Evolutionary conservation across 2,113 vertebrate species (phyloP), one percentile per base, ranked within the genome.

Genomic region (Triplophysa tibetana): DNA sequence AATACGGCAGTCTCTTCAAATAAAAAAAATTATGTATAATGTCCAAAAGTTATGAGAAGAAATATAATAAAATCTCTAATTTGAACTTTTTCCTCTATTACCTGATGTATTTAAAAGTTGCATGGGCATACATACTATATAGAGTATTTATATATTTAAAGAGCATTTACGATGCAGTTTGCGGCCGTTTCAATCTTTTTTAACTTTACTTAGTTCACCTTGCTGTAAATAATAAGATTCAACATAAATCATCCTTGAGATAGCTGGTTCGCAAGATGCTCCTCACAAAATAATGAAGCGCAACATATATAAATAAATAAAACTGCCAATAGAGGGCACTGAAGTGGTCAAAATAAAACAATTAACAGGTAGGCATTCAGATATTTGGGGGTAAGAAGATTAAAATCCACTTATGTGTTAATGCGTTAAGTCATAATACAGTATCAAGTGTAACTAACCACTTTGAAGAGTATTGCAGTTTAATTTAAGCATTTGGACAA

Each of bases 261-360:
- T 56, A 9, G 19, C 19, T 58, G 52, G 1, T 70, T 12, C 38
- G 45, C 45, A 72, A 5, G 5, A n/a, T 16, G 17, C 19, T 8
- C 2, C 0, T 60, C 4, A 12, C 1, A 65, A 2, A 23, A 2
- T 3, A 41, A 68, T 52, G 23, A 21, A 68, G 7, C 3, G 43
- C 52, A 74, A 50, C 33, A 48, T 63, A 65, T 33, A 76, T 65
- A 76, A 33, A 61, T 58, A 58, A 73, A 61, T 74, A 75, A 38
- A 61, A 54, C 12, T 33, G 61, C 73, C 83, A 76, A 75, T 67
- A 85, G 80, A 85, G 77, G 83, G 83, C 77, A 82, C 70, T 82
- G 41, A 45, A 72, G 62, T 79, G 72, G 70, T 62, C 50, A 61
- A 10, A 26, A 72, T 73, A 23, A 60, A 64, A 75, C 33, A 48